Conservation (phyloP, 2,113 vertebrate genomes). For the Neopipo cinnamomea region DNA sequence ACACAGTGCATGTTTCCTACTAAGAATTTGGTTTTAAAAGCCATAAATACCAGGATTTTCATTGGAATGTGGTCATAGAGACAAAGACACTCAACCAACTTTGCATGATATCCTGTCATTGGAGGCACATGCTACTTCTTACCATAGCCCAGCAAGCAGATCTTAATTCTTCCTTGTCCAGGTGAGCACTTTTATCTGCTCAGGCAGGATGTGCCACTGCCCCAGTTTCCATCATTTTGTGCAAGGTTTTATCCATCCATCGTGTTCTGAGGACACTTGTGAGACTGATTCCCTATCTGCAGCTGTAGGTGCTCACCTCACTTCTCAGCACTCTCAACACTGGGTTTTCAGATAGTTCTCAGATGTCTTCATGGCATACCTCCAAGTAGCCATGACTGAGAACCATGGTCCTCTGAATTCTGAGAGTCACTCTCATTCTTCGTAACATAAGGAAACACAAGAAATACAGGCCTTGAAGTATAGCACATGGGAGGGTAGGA, state of each 20-base stretch:
- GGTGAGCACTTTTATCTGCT: not conserved
- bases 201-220: not conserved
- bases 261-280: not conserved
- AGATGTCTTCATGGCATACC: accelerated
- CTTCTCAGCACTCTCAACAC: not conserved
- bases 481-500: not conserved
- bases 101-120: not conserved
- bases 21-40: not conserved
- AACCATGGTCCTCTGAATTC: not conserved
- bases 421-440: not conserved
- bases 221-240: not conserved
- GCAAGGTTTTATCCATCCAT: not conserved
- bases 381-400: not conserved
- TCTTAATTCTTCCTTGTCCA: not conserved
- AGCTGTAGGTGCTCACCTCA: not conserved
- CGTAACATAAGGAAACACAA: not conserved
- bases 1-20: not conserved
- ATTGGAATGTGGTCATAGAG: not conserved
- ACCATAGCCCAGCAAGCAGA: not conserved
- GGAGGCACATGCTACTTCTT: not conserved
- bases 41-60: not conserved
- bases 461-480: not conserved
- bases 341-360: not conserved
- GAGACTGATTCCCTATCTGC: not conserved
- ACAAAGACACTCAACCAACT: not conserved